Conservation (phyloP, 2,888 invertebrate genomes). For the Pherbina coryleti region DNA sequence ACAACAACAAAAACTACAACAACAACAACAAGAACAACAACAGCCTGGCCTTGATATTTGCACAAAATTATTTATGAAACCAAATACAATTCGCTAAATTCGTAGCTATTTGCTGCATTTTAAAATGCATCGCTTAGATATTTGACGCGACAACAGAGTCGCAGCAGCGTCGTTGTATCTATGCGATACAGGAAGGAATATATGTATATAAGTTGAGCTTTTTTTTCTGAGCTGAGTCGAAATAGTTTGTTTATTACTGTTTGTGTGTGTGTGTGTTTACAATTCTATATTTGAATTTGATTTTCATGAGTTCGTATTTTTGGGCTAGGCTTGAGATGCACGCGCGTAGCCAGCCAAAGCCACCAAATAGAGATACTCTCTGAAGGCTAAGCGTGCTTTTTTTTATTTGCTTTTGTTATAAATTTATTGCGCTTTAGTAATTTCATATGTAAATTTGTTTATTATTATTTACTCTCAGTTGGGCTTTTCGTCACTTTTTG, state of each 20-base stretch:
- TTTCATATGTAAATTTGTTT: too few species aligned
- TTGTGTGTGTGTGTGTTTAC: constrained; percentile 23
- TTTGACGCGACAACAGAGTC: neutral
- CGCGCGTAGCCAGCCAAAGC: neutral
- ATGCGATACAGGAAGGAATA: constrained; percentile 41
- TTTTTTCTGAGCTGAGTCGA: neutral
- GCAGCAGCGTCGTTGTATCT: neutral
- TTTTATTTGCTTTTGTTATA: neutral
- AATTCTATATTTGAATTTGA: constrained; percentile 13
- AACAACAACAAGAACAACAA: constrained; percentile 18
- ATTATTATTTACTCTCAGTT: too few species aligned
- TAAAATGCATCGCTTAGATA: constrained; percentile 21
- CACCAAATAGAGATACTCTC: too few species aligned
- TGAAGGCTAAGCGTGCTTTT: neutral
- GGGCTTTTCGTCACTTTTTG: too few species aligned
- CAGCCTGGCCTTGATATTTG: constrained; percentile 47
- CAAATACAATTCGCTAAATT: constrained; percentile 42
- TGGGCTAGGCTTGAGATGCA: constrained; percentile 11
- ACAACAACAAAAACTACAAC: constrained; percentile 30
- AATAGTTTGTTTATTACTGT: neutral
- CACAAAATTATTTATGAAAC: constrained; percentile 46
- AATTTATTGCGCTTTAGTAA: neutral
- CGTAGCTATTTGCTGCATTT: constrained; percentile 33
- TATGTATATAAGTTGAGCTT: neutral
- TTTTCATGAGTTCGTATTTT: constrained; percentile 18